Evolutionary conservation across 1,140 invertebrate genomes (phyloP), one percentile per base, ranked within the genome.

Genomic region (Penaeus indicus): DNA sequence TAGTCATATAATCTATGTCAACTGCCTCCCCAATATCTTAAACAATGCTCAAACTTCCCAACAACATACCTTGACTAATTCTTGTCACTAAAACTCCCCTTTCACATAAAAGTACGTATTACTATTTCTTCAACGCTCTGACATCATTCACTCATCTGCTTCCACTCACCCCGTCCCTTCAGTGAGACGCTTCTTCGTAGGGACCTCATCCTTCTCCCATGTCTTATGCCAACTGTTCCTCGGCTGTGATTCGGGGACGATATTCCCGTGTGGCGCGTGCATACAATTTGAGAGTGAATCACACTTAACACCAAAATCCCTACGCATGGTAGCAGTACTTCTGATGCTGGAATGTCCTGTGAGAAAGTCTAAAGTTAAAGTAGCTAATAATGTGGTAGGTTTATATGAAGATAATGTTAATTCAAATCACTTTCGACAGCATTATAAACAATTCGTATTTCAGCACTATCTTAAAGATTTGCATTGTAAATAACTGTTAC

Each of bases 241-340:
- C 69, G 79, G 32, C 32, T 63, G 54, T 86, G 62, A 60, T 27
- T 84, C 60, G 84, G 72, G 8, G 83, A 79, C 21, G 69, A 38
- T 11, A 81, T 54, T 61, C 79, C 75, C 11, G 42, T 25, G 60
- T 90, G 38, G 61, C 89, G 85, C 92, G 92, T 54, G 92, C 93
- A 91, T 16, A 94, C 97, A 87, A 98, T 98, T 93, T 98, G 97
- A 0, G 97, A 97, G 93, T 98, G 97, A 75, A 98, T 96, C 62
- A 97, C 94, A 90, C 96, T 97, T 67, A 98, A 93, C 60, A 96
- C 94, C 90, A 97, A 92, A 95, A 97, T 97, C 92, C 98, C 95
- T 32, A 95, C 94, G 87, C 95, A 92, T n/a, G 97, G 97, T 87
- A 97, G 95, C 54, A 97, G 91, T 91, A 97, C 93, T 93, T 96